Evolutionary conservation across 2,888 invertebrate genomes (phyloP), one percentile per base, ranked within the genome.

Genomic region (Noctua janthe): DNA sequence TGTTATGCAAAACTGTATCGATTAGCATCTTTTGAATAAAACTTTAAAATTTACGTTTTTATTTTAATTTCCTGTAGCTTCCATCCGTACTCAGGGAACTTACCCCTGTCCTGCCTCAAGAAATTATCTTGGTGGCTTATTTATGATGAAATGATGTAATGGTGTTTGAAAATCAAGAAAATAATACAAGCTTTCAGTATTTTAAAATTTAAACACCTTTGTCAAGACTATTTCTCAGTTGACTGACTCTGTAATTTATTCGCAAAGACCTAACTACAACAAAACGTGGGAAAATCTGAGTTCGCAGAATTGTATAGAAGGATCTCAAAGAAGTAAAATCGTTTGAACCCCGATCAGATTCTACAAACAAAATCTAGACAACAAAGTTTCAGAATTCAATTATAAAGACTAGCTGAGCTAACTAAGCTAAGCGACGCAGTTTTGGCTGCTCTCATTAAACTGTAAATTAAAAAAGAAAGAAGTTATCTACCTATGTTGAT

Each of bases 361-460:
- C 43, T 73, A 73, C 74, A 78, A 78, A 74, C 43, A 56, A n/a
- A 64, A 79, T 72, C 35, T n/a, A 51, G 43, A 64, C 15, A 29
- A n/a, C n/a, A 66, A 83, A 78, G 49, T 83, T 83, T 83, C 39
- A 56, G 39, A 20, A 79, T 83, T 79, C 6, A 49, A 72, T 70
- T 70, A 51, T 75, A 64, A 74, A 71, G 71, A 74, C 59, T 67
- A 71, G 17, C 73, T 47, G 29, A 76, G 59, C 54, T 59, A 56
- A 83, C 54, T 59, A 56, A 83, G 66, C 83, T 64, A 56, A 66
- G 23, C 47, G 15, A 73, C 5, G 6, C 15, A 29, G 15, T 23
- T 47, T 81, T 75, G 23, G 6, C 23, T 64, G 4, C 17, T 35
- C 56, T 76, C 43, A 71, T 81, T 81, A 67, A 49, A 62, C 49